Base-by-base conservation (phyloP, 1,140 invertebrate species). In the Aphaenogaster ashmeadi region DNA sequence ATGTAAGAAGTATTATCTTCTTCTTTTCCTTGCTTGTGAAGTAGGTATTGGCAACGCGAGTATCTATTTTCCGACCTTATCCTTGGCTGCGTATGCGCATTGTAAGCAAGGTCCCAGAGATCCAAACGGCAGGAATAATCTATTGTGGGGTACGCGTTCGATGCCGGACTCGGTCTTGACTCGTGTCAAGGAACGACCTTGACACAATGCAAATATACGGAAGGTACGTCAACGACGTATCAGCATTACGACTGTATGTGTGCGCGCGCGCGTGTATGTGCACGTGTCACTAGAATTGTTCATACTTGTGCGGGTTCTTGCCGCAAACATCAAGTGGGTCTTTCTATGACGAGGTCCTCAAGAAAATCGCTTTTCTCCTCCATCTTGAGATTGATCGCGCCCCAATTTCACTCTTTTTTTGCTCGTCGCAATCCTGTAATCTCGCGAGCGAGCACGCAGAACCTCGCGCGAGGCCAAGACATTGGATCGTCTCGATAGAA, bases 121-220 rank as follows among this genome's bases (percentile, higher is more conserved):
- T 84, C 67, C 27, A 3, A 9, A 83, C 60, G 62, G 21, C 81
- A 47, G 67, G 62, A 90, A 88, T 86, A 90, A 81, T 90, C 75
- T 79, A 54, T 75, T 62, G 38, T 21, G 18, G 11, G 79, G 72
- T 44, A 54, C 36, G 36, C 64, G 36, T 60, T 62, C 50, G 44
- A 89, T 62, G 67, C 67, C 62, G 79, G 47, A 77, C 74, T 69
- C 36, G 47, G 18, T 87, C 44, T 91, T 85, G 81, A 52, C 89
- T 88, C 89, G 75, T 88, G 87, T 90, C 89, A 90, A 91, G 89
- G 87, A 56, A 74, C 86, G 90, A 72, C 90, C 90, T 78, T 91
- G 89, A 79, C 81, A 88, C 77, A 41, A 86, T 90, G 89, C 71
- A 88, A 90, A 91, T 88, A 77, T 64, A 62, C 27, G 27, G 44